Percentiles rank a stretch among this genome's conserved stretches.
Evolutionary conservation across 2,888 invertebrate genomes (phyloP).

Genomic region (Nomada fucata): DNA sequence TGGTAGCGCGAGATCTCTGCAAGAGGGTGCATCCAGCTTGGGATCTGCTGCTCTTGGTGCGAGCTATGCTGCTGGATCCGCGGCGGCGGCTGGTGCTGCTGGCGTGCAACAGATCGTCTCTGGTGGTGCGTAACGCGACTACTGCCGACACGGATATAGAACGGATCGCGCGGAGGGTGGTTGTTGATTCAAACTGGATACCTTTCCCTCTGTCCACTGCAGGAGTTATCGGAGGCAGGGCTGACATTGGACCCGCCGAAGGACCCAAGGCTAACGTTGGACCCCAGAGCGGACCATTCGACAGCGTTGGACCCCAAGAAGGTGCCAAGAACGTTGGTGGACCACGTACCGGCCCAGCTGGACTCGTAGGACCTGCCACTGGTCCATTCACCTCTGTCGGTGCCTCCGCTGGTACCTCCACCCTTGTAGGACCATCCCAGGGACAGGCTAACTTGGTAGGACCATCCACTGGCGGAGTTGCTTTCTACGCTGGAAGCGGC

Average conservation of each 20-base stretch:
- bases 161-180: not conserved
- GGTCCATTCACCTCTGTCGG: slow-evolving; percentile 83
- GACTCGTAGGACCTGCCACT: slow-evolving; percentile 82
- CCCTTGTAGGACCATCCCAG: slow-evolving; percentile 82
- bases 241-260: slow-evolving; percentile 84
- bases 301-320: slow-evolving; percentile 83
- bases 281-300: slow-evolving; percentile 83
- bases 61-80: slow-evolving; percentile 83
- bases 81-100: slow-evolving; percentile 82
- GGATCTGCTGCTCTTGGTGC: slow-evolving; percentile 83
- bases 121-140: slow-evolving; percentile 79
- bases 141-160: not conserved
- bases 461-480: slow-evolving; percentile 83
- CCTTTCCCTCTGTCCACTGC: slow-evolving; percentile 23
- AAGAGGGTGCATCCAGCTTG: slow-evolving; percentile 83
- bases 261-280: slow-evolving; percentile 84
- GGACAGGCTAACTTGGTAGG: slow-evolving; percentile 83
- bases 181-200: slow-evolving; percentile 2
- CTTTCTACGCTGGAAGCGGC: slow-evolving; percentile 82
- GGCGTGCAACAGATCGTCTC: slow-evolving; percentile 83
- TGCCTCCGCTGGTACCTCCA: slow-evolving; percentile 82
- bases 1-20: slow-evolving; percentile 82
- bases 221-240: slow-evolving; percentile 82
- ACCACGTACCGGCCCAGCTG: slow-evolving; percentile 83
- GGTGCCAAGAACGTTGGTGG: slow-evolving; percentile 83